Percentiles rank a stretch among this genome's conserved stretches.
Conservation (phyloP, 2,113 vertebrate species). For the Panthera leo region DNA sequence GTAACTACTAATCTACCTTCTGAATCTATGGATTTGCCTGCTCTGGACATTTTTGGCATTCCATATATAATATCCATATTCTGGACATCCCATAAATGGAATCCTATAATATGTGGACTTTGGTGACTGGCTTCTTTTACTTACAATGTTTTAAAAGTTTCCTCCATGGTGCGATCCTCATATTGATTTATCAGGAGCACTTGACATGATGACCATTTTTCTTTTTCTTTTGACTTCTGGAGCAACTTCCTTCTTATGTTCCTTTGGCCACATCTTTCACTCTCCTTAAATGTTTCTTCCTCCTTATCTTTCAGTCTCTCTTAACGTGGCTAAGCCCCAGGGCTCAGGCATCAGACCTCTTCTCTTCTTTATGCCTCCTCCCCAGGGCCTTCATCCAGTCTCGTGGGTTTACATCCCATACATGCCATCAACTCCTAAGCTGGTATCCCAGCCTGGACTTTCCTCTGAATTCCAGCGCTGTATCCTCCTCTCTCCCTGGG, state of each 20-base stretch:
- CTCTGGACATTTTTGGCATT: background rate
- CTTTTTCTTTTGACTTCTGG: background rate
- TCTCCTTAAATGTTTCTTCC: background rate
- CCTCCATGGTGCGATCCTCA: background rate
- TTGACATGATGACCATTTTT: background rate
- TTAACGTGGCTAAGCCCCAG: background rate
- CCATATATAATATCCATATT: background rate
- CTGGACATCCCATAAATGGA: background rate
- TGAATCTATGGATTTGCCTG: background rate
- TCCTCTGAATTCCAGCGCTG: background rate
- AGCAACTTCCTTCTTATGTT: background rate
- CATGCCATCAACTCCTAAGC: background rate
- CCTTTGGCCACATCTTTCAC: background rate
- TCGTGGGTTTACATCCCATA: background rate
- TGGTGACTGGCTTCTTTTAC: background rate
- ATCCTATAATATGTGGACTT: background rate
- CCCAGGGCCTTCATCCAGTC: background rate
- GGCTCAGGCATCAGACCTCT: background rate
- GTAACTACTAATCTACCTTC: background rate
- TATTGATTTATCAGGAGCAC: background rate
- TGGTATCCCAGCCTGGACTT: background rate
- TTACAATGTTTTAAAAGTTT: background rate
- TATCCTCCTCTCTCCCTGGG: background rate
- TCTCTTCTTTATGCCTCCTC: background rate
- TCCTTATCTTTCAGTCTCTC: background rate